These are phyloP conservation scores for Pollimyrus isidori DNA, from an alignment of 2,113 vertebrate species.

Conservation along the genomic window DNA sequence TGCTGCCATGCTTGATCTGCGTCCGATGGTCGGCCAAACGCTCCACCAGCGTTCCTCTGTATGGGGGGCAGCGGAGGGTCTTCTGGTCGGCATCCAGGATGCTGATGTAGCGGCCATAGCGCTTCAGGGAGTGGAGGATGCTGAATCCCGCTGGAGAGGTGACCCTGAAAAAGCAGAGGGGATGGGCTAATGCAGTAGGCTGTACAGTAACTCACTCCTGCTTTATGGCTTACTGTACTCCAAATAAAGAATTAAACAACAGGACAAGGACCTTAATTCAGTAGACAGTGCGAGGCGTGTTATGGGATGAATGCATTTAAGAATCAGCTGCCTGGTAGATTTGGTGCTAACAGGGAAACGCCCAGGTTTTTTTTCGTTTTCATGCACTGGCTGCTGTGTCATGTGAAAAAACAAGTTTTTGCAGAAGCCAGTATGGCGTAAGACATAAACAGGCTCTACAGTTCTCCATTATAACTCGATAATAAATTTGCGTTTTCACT, in stretches of 20 bases:
- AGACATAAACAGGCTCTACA: not conserved
- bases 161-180: conserved; percentile 42
- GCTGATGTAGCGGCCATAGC: conserved; percentile 79
- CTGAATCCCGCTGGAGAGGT: conserved; percentile 50
- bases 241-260: not conserved
- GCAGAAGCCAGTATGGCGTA: not conserved
- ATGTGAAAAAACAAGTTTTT: not conserved
- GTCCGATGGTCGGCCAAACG: conserved; percentile 70
- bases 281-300: not conserved
- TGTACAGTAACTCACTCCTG: not conserved
- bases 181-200: not conserved
- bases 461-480: not conserved
- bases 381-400: not conserved
- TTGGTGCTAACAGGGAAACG: not conserved
- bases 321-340: not conserved
- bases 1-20: conserved; percentile 72
- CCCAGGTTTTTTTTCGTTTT: not conserved
- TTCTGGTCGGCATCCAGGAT: conserved; percentile 83
- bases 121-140: conserved; percentile 65
- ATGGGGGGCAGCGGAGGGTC: conserved; percentile 75
- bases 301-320: not conserved
- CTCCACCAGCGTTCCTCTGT: conserved; percentile 69
- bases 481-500: not conserved
- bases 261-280: not conserved
- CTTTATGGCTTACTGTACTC: not conserved